phyloP scores from a whole-genome alignment of 2,888 invertebrate genomes.

The Salpingus planirostris region DNA sequence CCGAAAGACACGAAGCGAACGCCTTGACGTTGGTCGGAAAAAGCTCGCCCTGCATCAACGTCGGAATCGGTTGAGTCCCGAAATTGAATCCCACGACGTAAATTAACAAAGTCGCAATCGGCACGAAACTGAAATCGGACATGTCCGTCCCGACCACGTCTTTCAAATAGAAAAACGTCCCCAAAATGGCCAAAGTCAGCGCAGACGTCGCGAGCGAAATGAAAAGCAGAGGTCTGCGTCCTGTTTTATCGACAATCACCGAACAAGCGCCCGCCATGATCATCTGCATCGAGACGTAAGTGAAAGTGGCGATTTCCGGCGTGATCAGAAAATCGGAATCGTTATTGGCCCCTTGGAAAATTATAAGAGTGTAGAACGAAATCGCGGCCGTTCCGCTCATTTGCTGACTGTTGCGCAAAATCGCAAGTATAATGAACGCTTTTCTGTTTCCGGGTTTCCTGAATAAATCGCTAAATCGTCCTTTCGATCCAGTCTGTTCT shows the following conservation, averaged over 20 bases:
- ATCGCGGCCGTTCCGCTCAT: slow-evolving; percentile 55
- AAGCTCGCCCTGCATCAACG: slow-evolving; percentile 40
- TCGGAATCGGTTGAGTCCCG: slow-evolving; percentile 36
- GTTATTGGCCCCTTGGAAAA: slow-evolving; percentile 38
- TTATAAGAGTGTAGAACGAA: slow-evolving; percentile 50
- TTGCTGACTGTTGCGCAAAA: slow-evolving; percentile 29
- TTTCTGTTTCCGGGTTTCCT: slow-evolving; percentile 1
- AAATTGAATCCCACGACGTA: slow-evolving; percentile 35
- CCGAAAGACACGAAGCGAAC: slow-evolving; percentile 42
- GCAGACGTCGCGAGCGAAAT: neutral
- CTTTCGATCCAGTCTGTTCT: slow-evolving; percentile 1
- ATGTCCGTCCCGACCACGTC: neutral
- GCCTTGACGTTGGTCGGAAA: slow-evolving; percentile 45
- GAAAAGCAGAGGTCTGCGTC: slow-evolving; percentile 40
- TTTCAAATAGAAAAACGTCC: neutral
- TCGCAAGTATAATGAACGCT: slow-evolving; percentile 2
- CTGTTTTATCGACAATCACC: slow-evolving; percentile 44
- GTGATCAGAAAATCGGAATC: slow-evolving; percentile 12
- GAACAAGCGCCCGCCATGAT: slow-evolving; percentile 47
- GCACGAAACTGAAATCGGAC: neutral
- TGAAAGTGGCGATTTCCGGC: slow-evolving; percentile 1
- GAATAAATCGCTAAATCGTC: slow-evolving; percentile 3
- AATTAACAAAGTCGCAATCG: neutral
- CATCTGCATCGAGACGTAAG: slow-evolving; percentile 33
- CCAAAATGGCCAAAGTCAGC: neutral